Conservation (phyloP, 2,113 vertebrate species). For the Rattus rattus region DNA sequence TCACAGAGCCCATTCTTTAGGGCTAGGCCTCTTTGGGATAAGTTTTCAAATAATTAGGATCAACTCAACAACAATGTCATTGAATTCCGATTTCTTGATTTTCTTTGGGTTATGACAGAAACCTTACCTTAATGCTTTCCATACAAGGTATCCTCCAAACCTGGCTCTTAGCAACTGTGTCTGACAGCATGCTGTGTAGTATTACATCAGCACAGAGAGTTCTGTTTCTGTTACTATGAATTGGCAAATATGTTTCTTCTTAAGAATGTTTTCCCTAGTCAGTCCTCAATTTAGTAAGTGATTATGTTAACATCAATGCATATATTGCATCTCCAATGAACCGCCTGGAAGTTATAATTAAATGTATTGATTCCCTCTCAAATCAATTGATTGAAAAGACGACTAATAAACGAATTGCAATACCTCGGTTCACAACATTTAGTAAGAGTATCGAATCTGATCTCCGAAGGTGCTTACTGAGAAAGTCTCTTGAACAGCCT, state of each 20-base stretch:
- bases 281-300: conserved; percentile 18
- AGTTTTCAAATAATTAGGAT: background rate
- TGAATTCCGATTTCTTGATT: background rate
- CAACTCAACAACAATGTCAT: background rate
- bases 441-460: conserved; percentile 1
- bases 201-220: background rate
- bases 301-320: conserved; percentile 15
- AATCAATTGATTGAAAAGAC: conserved; percentile 50
- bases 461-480: conserved; percentile 26
- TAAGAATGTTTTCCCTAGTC: conserved; percentile 4
- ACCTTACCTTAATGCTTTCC: background rate
- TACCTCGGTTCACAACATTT: conserved; percentile 14
- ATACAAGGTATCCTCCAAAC: background rate
- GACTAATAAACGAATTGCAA: conserved; percentile 37
- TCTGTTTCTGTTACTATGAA: background rate
- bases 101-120: background rate
- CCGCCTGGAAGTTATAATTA: conserved; percentile 40
- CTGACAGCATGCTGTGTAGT: background rate
- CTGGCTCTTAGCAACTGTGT: background rate
- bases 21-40: background rate
- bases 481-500: background rate
- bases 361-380: conserved; percentile 36
- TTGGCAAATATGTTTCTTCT: background rate
- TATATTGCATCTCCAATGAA: conserved; percentile 24
- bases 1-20: background rate